Evolutionary conservation across 1,140 invertebrate genomes (phyloP).

Genomic region (Choristoneura fumiferana): DNA sequence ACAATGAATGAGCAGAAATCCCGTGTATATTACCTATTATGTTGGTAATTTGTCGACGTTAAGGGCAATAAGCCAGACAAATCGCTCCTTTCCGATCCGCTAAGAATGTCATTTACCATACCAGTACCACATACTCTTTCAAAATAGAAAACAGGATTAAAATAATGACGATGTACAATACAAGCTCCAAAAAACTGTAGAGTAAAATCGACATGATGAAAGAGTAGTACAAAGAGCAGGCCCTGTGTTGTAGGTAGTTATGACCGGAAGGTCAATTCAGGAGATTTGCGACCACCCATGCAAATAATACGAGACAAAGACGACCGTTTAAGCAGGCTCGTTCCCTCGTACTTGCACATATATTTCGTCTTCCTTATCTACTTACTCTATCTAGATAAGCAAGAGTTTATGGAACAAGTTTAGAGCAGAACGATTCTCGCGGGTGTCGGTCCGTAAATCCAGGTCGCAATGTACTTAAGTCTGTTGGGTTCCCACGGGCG

Average conservation of each 20-base stretch:
- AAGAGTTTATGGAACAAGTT: constrained; percentile 17
- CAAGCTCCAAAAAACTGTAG: too few relatives aligned
- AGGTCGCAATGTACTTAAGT: background rate
- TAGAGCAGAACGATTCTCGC: constrained; percentile 14
- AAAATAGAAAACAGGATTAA: too few relatives aligned
- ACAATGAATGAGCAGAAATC: too few relatives aligned
- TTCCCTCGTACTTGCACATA: background rate
- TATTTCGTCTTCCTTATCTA: constrained; percentile 17
- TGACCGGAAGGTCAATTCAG: background rate
- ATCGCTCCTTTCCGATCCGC: too few relatives aligned
- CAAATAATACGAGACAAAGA: constrained; percentile 5
- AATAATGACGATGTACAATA: too few relatives aligned
- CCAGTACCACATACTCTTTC: too few relatives aligned
- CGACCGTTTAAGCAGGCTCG: background rate
- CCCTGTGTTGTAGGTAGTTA: background rate
- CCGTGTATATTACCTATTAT: too few relatives aligned
- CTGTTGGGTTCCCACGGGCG: background rate
- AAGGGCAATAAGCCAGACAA: too few relatives aligned
- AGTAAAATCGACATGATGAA: too few relatives aligned
- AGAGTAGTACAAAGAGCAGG: too few relatives aligned
- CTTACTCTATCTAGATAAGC: constrained; percentile 16
- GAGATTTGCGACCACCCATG: constrained; percentile 2
- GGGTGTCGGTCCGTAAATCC: constrained; percentile 15
- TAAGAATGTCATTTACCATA: too few relatives aligned
- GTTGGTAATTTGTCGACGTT: too few relatives aligned